Percentiles rank a stretch among this genome's conserved stretches.
phyloP scores from a whole-genome alignment of 2,797 vertebrate species.

The Euthynnus affinis region DNA sequence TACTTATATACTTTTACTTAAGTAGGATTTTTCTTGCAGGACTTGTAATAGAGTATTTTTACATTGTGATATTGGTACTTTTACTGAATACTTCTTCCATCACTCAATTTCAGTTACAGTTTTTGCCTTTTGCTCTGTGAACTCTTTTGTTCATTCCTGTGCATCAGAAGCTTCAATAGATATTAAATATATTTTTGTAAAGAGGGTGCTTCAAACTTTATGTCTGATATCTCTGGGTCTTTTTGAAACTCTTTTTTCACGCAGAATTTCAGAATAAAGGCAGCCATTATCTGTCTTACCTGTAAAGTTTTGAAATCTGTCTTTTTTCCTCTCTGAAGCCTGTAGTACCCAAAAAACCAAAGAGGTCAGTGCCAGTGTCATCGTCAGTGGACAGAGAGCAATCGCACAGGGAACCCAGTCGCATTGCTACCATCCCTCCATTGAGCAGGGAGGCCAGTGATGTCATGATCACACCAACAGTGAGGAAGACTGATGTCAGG shows the following conservation, averaged over 20 bases:
- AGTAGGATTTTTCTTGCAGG: neutral
- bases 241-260: neutral
- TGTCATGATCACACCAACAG: constrained; percentile 68
- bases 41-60: no score
- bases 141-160: neutral
- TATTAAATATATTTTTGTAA: neutral
- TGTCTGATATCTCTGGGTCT: no score
- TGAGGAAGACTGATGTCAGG: constrained; percentile 90
- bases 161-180: neutral
- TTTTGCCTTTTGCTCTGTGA: neutral
- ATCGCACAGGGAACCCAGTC: constrained; percentile 78
- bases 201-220: neutral
- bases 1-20: neutral
- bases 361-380: constrained; percentile 83
- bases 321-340: constrained; percentile 68
- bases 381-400: constrained; percentile 83
- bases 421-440: constrained; percentile 54
- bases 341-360: constrained; percentile 87
- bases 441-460: constrained; percentile 83
- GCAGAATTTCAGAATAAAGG: neutral
- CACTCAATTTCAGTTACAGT: neutral
- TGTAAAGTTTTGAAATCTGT: neutral
- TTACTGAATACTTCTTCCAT: no score
- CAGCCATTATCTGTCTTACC: neutral
- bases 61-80: no score